These are phyloP conservation scores for Melanotaenia boesemani DNA, from an alignment of 2,797 vertebrate species.

Conservation along the genomic window DNA sequence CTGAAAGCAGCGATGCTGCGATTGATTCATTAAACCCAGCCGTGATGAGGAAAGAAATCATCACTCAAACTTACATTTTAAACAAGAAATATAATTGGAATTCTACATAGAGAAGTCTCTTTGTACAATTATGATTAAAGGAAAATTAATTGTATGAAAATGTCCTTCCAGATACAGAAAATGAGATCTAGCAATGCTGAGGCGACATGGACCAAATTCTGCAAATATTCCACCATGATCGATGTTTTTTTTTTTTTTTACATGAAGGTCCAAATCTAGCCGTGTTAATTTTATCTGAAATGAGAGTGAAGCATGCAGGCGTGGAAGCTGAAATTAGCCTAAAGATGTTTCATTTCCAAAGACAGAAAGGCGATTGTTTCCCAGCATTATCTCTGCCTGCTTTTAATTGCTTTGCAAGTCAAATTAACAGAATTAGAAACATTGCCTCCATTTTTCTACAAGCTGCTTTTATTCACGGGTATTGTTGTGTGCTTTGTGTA, in stretches of 20 bases:
- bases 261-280: constrained; percentile 86
- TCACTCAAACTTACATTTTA: constrained; percentile 86
- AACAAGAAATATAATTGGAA: constrained; percentile 88
- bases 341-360: constrained; percentile 93
- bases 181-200: constrained; percentile 83
- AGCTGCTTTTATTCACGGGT: constrained; percentile 92
- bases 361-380: constrained; percentile 92
- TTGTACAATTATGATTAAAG: constrained; percentile 91
- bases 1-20: constrained; percentile 81
- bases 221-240: constrained; percentile 86
- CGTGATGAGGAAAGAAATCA: constrained; percentile 85
- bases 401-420: constrained; percentile 98
- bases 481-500: constrained; percentile 94
- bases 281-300: constrained; percentile 95
- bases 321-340: constrained; percentile 91
- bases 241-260: constrained; percentile 74
- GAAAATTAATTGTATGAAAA: constrained; percentile 90
- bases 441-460: constrained; percentile 90
- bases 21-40: constrained; percentile 85
- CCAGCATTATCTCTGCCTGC: constrained; percentile 91
- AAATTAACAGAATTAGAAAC: constrained; percentile 98
- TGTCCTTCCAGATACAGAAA: constrained; percentile 88
- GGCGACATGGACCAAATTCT: constrained; percentile 76
- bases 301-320: constrained; percentile 87
- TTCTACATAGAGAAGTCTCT: constrained; percentile 84